Conservation (phyloP, 2,797 vertebrate species). For the Epinephelus awoara region DNA sequence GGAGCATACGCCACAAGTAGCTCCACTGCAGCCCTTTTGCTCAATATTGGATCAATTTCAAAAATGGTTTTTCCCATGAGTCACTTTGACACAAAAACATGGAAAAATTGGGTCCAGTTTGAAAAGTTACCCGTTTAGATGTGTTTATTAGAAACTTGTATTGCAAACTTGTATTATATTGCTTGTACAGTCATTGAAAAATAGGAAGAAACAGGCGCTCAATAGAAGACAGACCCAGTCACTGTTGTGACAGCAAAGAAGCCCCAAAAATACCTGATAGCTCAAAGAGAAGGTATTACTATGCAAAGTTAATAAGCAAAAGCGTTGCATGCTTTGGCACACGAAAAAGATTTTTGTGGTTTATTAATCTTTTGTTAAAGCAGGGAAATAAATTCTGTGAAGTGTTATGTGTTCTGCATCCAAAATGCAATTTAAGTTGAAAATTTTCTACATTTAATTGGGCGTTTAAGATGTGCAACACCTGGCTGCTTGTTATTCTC, state of each 20-base stretch:
- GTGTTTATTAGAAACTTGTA: too few relatives aligned
- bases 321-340: conserved; percentile 32
- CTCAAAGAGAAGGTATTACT: conserved; percentile 34
- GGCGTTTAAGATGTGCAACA: conserved; percentile 64
- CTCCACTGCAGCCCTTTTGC: too few relatives aligned
- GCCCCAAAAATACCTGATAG: neutral
- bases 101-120: too few relatives aligned
- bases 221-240: neutral
- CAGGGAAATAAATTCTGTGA: conserved; percentile 49
- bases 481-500: conserved; percentile 57
- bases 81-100: too few relatives aligned
- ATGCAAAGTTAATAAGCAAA: conserved; percentile 51
- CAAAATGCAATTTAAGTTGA: conserved; percentile 26
- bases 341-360: conserved; percentile 41
- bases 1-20: too few relatives aligned
- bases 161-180: too few relatives aligned
- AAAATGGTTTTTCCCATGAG: too few relatives aligned
- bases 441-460: conserved; percentile 60
- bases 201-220: too few relatives aligned
- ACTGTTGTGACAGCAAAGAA: neutral
- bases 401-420: conserved; percentile 42
- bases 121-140: too few relatives aligned
- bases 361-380: conserved; percentile 59
- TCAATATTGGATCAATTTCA: too few relatives aligned
- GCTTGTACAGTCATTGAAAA: too few relatives aligned